Percentiles rank a stretch among this genome's conserved stretches.
Conservation (phyloP, 2,113 vertebrate genomes). For the Pterocles gutturalis region DNA sequence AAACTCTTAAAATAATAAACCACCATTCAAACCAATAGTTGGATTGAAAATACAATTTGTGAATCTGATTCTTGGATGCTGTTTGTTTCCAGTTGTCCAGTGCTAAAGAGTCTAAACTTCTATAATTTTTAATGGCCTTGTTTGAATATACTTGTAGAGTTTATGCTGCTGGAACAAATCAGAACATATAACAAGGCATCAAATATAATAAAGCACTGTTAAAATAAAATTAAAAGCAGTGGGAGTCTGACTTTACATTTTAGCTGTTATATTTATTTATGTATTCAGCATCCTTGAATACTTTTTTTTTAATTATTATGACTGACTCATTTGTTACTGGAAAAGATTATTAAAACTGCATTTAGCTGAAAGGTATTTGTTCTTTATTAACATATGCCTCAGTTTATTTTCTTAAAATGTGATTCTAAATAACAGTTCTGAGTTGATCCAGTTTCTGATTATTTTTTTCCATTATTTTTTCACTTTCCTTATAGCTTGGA, state of each 20-base stretch:
- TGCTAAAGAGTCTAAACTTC: background rate
- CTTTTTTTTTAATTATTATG: background rate
- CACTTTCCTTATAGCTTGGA: background rate
- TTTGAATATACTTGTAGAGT: background rate
- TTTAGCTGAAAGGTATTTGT: background rate
- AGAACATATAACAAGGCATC: background rate
- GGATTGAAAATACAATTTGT: background rate
- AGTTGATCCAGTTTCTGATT: background rate
- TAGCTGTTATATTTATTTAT: background rate
- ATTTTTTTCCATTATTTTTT: background rate
- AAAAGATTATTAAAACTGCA: slow-evolving; percentile 15
- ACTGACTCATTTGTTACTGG: background rate
- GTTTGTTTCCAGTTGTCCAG: background rate
- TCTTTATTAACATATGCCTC: background rate
- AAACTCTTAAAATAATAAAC: background rate
- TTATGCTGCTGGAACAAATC: slow-evolving; percentile 2
- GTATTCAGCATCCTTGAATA: background rate
- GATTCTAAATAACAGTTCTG: background rate
- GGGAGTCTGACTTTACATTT: background rate
- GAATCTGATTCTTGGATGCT: background rate
- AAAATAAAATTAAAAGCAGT: slow-evolving; percentile 1
- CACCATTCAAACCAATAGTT: background rate
- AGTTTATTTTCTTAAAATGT: background rate
- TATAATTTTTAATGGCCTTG: background rate
- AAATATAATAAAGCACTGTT: background rate